Base-by-base conservation (phyloP, 2,888 invertebrate species). In the Crocallis elinguaria region DNA sequence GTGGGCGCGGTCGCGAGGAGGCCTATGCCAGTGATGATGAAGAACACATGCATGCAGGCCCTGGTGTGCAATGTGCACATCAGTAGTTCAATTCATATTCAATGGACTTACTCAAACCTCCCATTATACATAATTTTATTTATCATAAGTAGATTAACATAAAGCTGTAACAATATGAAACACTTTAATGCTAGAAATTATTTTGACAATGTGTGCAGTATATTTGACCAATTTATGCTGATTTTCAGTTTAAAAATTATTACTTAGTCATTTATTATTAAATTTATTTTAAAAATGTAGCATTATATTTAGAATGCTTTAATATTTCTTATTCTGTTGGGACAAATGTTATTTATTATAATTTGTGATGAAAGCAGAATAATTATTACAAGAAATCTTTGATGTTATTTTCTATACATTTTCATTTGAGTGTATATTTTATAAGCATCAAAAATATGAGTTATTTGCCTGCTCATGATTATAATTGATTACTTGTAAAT, bases 11-110 rank as follows among this genome's bases (percentile, higher is more conserved):
- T 4, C 87, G 94, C 1, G 93, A 94, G 57, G 95, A 95, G 74
- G 95, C 95, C 0, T 96, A 96, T 75, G 94, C 94, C 49, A 95
- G 94, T 75, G 95, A 94, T 62, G 93, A 93, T 66, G 92, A 92
- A 29, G 92, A 91, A 70, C 93, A 93, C 39, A 88, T 92, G 79
- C 92, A 92, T 62, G 74, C 92, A 39, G 93, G 93, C 0, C 90
- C 92, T 41, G 93, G 94, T 52, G 94, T 97, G 66, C 96, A 96
- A 84, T 97, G 97, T 88, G 95, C 96, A 71, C 95, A 95, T 81
- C 96, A 96, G 92, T 96, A 94, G 93, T 82, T 79, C 67, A 87
- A 87, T 86, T 77, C 58, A 71, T 77, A 71, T 64, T 61, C 56
- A 55, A 63, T 65, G 70, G 75, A 79, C 79, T 67, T 81, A 86